Conservation (phyloP, 2,797 vertebrate genomes). For the Parambassis ranga region DNA sequence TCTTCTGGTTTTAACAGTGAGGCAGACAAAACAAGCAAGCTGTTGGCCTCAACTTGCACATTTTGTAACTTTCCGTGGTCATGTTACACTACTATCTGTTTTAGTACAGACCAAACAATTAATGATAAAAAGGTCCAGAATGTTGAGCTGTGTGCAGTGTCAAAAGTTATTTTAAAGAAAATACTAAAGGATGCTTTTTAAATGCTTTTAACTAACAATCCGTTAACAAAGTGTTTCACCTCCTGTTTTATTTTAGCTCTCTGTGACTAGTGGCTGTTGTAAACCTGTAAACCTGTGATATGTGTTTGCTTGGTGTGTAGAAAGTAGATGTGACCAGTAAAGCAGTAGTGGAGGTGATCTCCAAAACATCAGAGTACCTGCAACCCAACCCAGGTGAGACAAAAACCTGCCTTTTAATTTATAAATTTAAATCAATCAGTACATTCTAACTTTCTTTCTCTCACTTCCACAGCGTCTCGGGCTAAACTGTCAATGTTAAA, state of each 20-base stretch:
- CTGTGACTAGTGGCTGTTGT: background rate
- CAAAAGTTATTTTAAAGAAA: too few relatives aligned
- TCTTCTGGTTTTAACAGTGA: background rate
- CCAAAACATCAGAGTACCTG: slow-evolving; percentile 97
- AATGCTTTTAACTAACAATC: too few relatives aligned
- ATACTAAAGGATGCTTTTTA: too few relatives aligned
- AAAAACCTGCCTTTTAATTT: background rate
- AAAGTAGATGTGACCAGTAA: slow-evolving; percentile 99
- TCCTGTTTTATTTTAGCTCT: background rate
- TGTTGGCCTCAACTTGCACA: background rate
- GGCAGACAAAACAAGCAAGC: background rate
- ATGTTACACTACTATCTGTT: background rate
- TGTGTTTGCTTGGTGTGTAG: slow-evolving; percentile 70
- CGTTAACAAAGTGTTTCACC: too few relatives aligned
- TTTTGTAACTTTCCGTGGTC: background rate
- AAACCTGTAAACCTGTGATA: background rate
- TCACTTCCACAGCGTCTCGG: slow-evolving; percentile 83
- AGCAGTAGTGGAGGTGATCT: slow-evolving; percentile 92
- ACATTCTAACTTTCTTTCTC: background rate
- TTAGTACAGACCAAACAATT: background rate
- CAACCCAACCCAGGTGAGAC: slow-evolving; percentile 96
- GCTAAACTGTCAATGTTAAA: slow-evolving; percentile 98
- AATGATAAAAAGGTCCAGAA: background rate
- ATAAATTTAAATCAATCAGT: background rate
- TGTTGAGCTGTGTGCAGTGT: background rate